Evolutionary conservation across 2,797 vertebrate genomes (phyloP).

Genomic region (Sebastes iracundus): DNA sequence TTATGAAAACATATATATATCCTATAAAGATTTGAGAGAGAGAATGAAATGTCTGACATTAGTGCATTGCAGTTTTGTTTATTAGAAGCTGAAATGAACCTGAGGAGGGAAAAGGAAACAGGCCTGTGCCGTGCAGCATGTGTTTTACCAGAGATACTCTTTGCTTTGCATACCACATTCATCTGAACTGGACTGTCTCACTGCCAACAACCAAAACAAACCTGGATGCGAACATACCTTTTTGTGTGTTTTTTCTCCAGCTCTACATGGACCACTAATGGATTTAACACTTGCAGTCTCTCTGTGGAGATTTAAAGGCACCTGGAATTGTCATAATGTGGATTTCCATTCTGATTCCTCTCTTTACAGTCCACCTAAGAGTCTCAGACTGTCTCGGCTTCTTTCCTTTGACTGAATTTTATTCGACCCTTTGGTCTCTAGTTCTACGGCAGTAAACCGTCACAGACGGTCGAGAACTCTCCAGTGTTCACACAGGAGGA

Average conservation of each 20-base stretch:
- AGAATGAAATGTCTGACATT: neutral
- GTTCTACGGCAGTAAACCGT: neutral
- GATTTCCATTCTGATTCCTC: constrained; percentile 37
- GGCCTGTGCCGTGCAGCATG: neutral
- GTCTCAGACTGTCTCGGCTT: constrained; percentile 7
- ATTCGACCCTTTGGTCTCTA: neutral
- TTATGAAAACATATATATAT: neutral
- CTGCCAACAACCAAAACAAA: constrained; percentile 35
- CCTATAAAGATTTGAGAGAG: neutral
- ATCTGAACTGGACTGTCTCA: constrained; percentile 16
- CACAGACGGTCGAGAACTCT: neutral
- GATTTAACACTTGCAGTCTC: constrained; percentile 51
- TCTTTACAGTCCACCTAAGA: constrained; percentile 45
- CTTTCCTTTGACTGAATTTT: constrained; percentile 15
- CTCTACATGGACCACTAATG: constrained; percentile 40
- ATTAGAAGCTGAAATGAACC: neutral
- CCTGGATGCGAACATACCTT: constrained; percentile 16
- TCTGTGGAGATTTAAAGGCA: constrained; percentile 59
- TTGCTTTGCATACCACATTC: constrained; percentile 12
- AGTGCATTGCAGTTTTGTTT: neutral
- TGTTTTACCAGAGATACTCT: neutral
- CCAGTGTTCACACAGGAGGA: neutral
- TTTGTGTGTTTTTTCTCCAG: neutral
- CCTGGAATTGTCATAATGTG: constrained; percentile 59
- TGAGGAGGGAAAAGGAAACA: neutral